Evolutionary conservation across 2,797 vertebrate genomes (phyloP).

Genomic region (Chelmon rostratus): DNA sequence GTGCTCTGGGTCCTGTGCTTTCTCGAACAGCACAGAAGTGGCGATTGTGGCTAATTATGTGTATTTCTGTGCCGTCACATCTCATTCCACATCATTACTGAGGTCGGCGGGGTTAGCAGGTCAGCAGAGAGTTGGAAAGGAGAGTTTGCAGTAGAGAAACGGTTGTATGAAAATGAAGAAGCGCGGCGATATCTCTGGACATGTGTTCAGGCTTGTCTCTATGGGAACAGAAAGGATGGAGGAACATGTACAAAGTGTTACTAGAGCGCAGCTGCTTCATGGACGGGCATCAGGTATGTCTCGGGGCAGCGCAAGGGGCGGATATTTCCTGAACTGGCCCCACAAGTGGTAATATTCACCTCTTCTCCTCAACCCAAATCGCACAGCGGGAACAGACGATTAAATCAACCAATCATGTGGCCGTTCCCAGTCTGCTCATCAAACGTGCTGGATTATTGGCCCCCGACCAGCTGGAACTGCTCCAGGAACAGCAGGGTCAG

Average conservation of each 20-base stretch:
- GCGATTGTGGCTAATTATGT: conserved; percentile 12
- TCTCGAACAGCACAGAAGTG: conserved; percentile 1
- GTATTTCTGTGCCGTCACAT: conserved; percentile 11
- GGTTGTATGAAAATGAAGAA: conserved; percentile 16
- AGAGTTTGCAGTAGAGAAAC: not conserved
- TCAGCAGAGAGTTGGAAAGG: conserved; percentile 62
- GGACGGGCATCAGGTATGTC: conserved; percentile 36
- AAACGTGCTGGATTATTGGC: conserved; percentile 53
- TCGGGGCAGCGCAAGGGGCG: conserved; percentile 17
- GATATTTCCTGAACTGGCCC: conserved; percentile 38
- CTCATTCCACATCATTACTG: conserved; percentile 20
- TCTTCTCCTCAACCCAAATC: conserved; percentile 43
- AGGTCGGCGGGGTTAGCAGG: conserved; percentile 51
- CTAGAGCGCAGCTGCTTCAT: conserved; percentile 23
- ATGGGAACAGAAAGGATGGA: conserved; percentile 23
- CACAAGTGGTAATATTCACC: conserved; percentile 45
- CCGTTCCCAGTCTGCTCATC: conserved; percentile 58
- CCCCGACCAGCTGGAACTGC: conserved; percentile 59
- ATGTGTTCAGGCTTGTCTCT: conserved; percentile 23
- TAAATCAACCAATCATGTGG: conserved; percentile 63
- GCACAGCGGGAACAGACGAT: conserved; percentile 59
- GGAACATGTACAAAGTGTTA: conserved; percentile 18
- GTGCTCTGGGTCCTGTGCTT: conserved; percentile 22
- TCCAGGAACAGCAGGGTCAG: conserved; percentile 52
- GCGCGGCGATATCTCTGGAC: not conserved